Evolutionary conservation across 2,888 invertebrate genomes (phyloP).

Genomic region (Troides helena): DNA sequence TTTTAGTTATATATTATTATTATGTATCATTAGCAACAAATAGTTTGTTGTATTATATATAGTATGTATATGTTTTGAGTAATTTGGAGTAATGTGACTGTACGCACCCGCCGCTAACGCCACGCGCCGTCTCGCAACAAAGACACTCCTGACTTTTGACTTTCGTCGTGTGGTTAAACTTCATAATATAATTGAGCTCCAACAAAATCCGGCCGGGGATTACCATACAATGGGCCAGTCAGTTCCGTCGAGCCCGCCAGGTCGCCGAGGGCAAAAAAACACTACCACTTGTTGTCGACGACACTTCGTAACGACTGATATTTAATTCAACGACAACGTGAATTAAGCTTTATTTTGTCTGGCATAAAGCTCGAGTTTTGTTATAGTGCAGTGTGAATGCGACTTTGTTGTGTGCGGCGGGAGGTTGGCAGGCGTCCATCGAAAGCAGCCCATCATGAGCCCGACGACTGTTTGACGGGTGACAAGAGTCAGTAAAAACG

Average conservation of each 20-base stretch:
- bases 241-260: slow-evolving; percentile 76
- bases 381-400: slow-evolving; percentile 29
- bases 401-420: slow-evolving; percentile 37
- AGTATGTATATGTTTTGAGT: too few relatives aligned
- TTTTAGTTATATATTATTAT: too few relatives aligned
- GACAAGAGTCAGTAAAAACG: slow-evolving; percentile 73
- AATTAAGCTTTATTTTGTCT: slow-evolving; percentile 37
- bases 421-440: slow-evolving; percentile 76
- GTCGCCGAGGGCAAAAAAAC: slow-evolving; percentile 78
- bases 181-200: slow-evolving; percentile 79
- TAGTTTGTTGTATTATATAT: too few relatives aligned
- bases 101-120: slow-evolving; percentile 9
- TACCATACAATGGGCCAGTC: slow-evolving; percentile 78
- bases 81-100: too few relatives aligned
- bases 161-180: slow-evolving; percentile 74
- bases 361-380: slow-evolving; percentile 32
- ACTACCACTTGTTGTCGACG: slow-evolving; percentile 60
- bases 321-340: slow-evolving; percentile 28
- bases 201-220: slow-evolving; percentile 77
- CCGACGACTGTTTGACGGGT: slow-evolving; percentile 74
- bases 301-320: slow-evolving; percentile 38
- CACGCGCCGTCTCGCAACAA: slow-evolving; percentile 49
- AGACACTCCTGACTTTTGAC: slow-evolving; percentile 77
- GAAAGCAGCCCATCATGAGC: slow-evolving; percentile 75
- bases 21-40: too few relatives aligned